Base-by-base conservation (phyloP, 2,888 invertebrate species). In the Cordilura impudica region DNA sequence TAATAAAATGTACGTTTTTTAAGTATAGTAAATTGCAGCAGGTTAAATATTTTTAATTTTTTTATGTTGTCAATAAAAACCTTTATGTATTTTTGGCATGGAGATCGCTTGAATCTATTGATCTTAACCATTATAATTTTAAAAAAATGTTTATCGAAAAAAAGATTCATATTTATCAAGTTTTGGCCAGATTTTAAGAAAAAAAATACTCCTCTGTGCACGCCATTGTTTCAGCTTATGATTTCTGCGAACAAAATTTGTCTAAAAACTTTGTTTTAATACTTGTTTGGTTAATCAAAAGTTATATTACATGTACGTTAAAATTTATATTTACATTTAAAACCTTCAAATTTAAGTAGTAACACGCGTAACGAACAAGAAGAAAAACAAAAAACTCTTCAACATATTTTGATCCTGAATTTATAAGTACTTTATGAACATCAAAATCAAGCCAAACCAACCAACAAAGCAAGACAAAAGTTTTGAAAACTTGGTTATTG, bases 371-470 rank as follows among this genome's bases (percentile, higher is more conserved):
- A 53, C 35, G 51, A 26, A 51, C 29, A 58, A 8, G 18, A 45
- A 26, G 45, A 4, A 35, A 65, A 56, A 16, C 18, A 19, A 16
- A 39, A 43, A 26, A 51, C 47, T 26, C 39, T 66, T 51, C 45
- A 65, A 65, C 18, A 26, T 19, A 23, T 45, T 72, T 63, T 72
- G 26, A 69, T 65, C 4, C 31, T 35, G 7, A 47, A 47, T 21
- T 19, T 47, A 2, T 23, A 21, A 26, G 4, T 23, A 63, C n/a
- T 8, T 29, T 58, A 21, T 39, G 19, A 21, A 39, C n/a, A 35
- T 31, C 56, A 65, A 54, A 47, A 5, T 2, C 8, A 6, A 10
- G 8, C 5, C 53, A 53, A 23, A 51, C 19, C 10, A 29, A 69
- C 2, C 56, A 10, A 26, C 23, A 54, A 54, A 66, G n/a, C n/a